Evolutionary conservation across 2,888 invertebrate genomes (phyloP).

Genomic region (Diploptera punctata): DNA sequence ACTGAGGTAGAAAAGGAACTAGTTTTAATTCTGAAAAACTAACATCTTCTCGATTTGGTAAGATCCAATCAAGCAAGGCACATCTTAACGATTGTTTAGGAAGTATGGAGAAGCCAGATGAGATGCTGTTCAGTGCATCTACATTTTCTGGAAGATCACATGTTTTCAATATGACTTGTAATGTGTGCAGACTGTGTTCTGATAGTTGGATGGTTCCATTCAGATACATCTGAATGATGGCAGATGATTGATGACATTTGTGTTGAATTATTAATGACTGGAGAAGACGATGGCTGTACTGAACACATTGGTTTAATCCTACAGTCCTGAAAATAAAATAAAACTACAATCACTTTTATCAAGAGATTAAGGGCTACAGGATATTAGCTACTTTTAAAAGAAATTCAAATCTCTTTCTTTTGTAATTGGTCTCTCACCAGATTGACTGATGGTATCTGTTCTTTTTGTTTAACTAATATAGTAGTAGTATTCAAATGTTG

Average conservation of each 20-base stretch:
- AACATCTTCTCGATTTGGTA: constrained; percentile 37
- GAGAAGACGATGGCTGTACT: constrained; percentile 55
- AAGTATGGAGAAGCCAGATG: constrained; percentile 14
- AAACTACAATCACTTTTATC: too few relatives aligned
- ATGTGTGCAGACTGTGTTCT: constrained; percentile 52
- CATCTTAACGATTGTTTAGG: constrained; percentile 47
- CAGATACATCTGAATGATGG: constrained; percentile 54
- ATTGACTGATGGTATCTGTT: too few relatives aligned
- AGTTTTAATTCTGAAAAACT: neutral
- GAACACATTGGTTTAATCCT: constrained; percentile 57
- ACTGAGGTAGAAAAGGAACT: neutral
- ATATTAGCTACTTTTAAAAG: too few relatives aligned
- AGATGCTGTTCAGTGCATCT: constrained; percentile 43
- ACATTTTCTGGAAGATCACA: constrained; percentile 49
- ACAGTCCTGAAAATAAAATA: constrained; percentile 56
- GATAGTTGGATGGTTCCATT: constrained; percentile 54
- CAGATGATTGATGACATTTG: constrained; percentile 48
- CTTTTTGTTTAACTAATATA: too few relatives aligned
- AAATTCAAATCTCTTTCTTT: too few relatives aligned
- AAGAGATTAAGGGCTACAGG: too few relatives aligned
- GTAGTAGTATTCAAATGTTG: too few relatives aligned
- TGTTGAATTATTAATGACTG: constrained; percentile 53
- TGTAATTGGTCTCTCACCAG: too few relatives aligned
- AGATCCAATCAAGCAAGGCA: constrained; percentile 49
- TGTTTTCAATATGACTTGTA: constrained; percentile 52